Base-by-base conservation (phyloP, 1,140 invertebrate genomes). In the Argopecten irradians region DNA sequence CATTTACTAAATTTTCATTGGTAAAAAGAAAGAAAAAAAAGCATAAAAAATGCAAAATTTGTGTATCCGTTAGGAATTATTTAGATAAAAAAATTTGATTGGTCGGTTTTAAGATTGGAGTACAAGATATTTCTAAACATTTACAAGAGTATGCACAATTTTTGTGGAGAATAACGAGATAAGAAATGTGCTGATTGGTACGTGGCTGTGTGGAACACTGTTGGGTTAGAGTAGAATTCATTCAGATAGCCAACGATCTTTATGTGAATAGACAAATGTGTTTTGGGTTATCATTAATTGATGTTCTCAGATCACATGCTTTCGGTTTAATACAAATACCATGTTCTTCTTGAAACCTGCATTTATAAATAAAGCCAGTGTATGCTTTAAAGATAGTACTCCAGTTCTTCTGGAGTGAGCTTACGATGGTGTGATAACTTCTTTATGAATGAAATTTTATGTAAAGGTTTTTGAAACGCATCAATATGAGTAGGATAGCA, bases 81-180 rank as follows among this genome's bases (percentile, higher is more conserved):
- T 71, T 71, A 71, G 55, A 71, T 71, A 71, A 71, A 71, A 71
- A 71, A n/a, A 5, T 3, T 71, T 71, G 55, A 71, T 71, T 71
- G 55, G 55, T 71, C 28, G n/a, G 11, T n/a, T 71, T 8, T 71
- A 28, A 46, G 55, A 71, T 71, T 28, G 5, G 55, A 71, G n/a
- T 28, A 71, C 28, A 16, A 28, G 55, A 71, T 71, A 71, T 71
- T 71, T n/a, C 5, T 71, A 16, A 71, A 71, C 55, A 71, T 71
- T 71, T 71, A 71, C 55, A 71, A 71, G 55, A 71, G 55, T 71
- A 28, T 28, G 55, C 55, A 71, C 55, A 71, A 71, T 71, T 71
- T 71, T 71, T n/a, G n/a, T 28, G 8, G 5, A 71, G 16, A 71
- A 71, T 28, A 71, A 71, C 28, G 22, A 71, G 55, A 71, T 71